Evolutionary conservation across 2,113 vertebrate genomes (phyloP).

Genomic region (Ictidomys tridecemlineatus): DNA sequence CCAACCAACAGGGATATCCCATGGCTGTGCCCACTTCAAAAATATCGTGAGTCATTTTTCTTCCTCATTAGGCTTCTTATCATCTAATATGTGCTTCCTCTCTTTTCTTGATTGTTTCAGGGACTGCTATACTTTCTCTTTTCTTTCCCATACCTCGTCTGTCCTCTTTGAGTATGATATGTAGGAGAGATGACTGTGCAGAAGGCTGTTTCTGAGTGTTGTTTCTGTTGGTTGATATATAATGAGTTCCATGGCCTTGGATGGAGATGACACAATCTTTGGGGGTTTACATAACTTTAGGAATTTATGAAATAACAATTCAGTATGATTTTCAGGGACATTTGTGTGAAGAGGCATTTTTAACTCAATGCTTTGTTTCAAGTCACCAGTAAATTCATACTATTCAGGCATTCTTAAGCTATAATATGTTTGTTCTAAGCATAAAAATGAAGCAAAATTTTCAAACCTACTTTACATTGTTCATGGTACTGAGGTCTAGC

Average conservation of each 20-base stretch:
- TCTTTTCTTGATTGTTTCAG: not conserved
- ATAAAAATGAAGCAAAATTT: constrained; percentile 27
- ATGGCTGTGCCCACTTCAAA: not conserved
- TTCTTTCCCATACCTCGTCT: not conserved
- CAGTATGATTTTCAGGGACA: not conserved
- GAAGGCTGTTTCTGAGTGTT: not conserved
- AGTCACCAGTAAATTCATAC: constrained; percentile 39
- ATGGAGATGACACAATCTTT: constrained; percentile 11
- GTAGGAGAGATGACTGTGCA: not conserved
- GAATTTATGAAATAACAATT: constrained; percentile 38
- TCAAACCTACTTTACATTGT: constrained; percentile 48
- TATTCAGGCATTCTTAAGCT: constrained; percentile 7
- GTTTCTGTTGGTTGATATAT: not conserved
- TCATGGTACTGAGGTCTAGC: not conserved
- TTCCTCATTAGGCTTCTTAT: not conserved
- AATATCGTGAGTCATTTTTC: not conserved
- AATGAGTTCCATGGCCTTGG: not conserved
- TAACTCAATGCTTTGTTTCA: constrained; percentile 38
- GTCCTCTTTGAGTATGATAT: not conserved
- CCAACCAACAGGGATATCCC: too few species aligned
- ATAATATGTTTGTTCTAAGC: constrained; percentile 43
- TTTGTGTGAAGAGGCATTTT: constrained; percentile 36
- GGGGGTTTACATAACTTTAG: not conserved
- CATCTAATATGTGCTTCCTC: not conserved
- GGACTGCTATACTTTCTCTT: not conserved